Conservation (phyloP, 2,888 invertebrate species). For the Hirtodrosophila confusa region DNA sequence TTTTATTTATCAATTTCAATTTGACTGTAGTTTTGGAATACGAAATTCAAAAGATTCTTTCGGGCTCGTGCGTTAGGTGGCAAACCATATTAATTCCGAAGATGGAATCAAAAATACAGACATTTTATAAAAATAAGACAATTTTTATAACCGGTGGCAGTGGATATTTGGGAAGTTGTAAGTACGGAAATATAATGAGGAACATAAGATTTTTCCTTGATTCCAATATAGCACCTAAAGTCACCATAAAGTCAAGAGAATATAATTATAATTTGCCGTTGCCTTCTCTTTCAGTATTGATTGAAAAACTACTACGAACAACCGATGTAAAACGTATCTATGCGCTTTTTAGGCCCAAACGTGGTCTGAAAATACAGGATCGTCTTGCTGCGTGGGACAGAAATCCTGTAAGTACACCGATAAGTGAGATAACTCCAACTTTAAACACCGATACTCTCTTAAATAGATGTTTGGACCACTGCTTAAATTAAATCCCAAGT, state of each 20-base stretch:
- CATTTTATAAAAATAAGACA: constrained; percentile 86
- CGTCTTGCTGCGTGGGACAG: constrained; percentile 89
- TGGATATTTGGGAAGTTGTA: constrained; percentile 83
- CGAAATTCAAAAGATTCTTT: too few species aligned
- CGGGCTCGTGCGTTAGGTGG: too few species aligned
- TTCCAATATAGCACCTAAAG: too few species aligned
- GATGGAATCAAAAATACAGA: too few species aligned
- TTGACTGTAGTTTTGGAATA: too few species aligned
- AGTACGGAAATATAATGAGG: constrained; percentile 75
- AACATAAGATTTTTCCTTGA: background rate
- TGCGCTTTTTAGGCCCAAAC: constrained; percentile 86
- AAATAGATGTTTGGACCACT: constrained; percentile 35
- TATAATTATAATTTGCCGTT: background rate
- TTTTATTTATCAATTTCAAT: too few species aligned
- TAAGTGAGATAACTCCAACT: too few species aligned
- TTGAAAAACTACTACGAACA: constrained; percentile 87
- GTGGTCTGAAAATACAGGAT: constrained; percentile 87
- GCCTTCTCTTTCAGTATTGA: constrained; percentile 83
- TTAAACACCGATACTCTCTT: background rate
- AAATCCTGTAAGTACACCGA: constrained; percentile 85
- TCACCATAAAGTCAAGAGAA: too few species aligned
- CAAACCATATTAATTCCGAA: too few species aligned
- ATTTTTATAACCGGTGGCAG: constrained; percentile 87
- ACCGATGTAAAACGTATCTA: constrained; percentile 86
- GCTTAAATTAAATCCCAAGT: constrained; percentile 67